These are phyloP conservation scores for Coturnix japonica DNA, from an alignment of 2,113 vertebrate genomes.

Conservation along the genomic window DNA sequence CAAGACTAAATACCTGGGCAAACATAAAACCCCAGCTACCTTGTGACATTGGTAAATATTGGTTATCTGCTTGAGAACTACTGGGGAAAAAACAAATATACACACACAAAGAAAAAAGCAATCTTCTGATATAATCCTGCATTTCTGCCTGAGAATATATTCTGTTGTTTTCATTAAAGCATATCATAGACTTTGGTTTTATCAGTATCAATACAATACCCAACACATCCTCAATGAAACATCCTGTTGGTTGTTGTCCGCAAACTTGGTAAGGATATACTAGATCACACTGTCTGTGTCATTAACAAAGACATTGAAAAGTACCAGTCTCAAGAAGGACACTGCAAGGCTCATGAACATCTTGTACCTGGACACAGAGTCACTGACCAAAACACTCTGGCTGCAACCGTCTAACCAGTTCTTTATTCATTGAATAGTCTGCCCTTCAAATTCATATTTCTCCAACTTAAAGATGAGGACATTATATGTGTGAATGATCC, in stretches of 20 bases:
- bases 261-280: too few relatives aligned
- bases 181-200: neutral
- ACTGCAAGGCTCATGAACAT: too few relatives aligned
- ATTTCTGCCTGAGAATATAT: neutral
- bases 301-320: too few relatives aligned
- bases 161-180: neutral
- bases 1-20: neutral
- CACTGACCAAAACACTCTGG: too few relatives aligned
- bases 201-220: neutral
- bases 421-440: too few relatives aligned
- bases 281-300: too few relatives aligned
- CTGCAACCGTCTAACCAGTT: too few relatives aligned
- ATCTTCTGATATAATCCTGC: neutral
- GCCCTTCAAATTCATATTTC: too few relatives aligned
- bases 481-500: neutral
- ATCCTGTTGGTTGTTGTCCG: neutral
- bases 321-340: too few relatives aligned
- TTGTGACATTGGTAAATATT: neutral
- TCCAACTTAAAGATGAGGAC: too few relatives aligned
- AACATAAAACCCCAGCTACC: neutral
- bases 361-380: too few relatives aligned
- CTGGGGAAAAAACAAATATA: neutral
- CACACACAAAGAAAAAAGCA: neutral
- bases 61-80: neutral
- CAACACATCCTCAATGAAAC: neutral